These are phyloP conservation scores for Drosophila borealis DNA, from an alignment of 2,888 invertebrate genomes.

Conservation along the genomic window DNA sequence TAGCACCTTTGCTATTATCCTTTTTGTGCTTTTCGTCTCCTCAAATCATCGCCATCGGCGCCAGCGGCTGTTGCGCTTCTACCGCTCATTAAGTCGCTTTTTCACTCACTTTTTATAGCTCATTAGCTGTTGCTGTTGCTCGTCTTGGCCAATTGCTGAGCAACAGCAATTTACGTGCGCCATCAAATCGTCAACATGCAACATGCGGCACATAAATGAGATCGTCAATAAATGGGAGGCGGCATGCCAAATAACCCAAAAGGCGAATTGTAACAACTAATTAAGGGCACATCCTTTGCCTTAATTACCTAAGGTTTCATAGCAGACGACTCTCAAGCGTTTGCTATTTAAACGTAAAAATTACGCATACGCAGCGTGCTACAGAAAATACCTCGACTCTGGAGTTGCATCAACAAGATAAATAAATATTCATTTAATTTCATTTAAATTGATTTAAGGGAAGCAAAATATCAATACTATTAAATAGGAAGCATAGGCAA, in stretches of 20 bases:
- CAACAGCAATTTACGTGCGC: conserved; percentile 39
- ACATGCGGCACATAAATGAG: conserved; percentile 47
- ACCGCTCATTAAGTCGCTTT: conserved; percentile 49
- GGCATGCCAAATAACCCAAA: conserved; percentile 3
- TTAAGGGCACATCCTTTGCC: conserved; percentile 29
- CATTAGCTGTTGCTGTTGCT: conserved; percentile 48
- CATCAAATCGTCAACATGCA: conserved; percentile 62
- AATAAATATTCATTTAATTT: no score
- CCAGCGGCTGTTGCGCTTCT: conserved; percentile 40
- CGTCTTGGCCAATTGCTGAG: conserved; percentile 24
- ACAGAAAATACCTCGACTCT: neutral
- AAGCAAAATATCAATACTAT: no score
- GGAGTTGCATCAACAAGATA: neutral
- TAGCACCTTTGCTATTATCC: conserved; percentile 46
- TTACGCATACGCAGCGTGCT: conserved; percentile 25
- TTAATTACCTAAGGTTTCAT: neutral
- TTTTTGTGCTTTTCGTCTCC: conserved; percentile 12
- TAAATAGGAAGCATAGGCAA: no score
- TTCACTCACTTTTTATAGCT: conserved; percentile 44
- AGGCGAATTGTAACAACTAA: conserved; percentile 22
- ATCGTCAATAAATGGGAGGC: conserved; percentile 7
- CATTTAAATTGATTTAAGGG: no score
- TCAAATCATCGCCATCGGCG: conserved; percentile 35
- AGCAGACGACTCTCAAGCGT: neutral
- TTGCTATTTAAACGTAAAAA: neutral